Base-by-base conservation (phyloP, 2,797 vertebrate species). In the Malacoctenus gilli region DNA sequence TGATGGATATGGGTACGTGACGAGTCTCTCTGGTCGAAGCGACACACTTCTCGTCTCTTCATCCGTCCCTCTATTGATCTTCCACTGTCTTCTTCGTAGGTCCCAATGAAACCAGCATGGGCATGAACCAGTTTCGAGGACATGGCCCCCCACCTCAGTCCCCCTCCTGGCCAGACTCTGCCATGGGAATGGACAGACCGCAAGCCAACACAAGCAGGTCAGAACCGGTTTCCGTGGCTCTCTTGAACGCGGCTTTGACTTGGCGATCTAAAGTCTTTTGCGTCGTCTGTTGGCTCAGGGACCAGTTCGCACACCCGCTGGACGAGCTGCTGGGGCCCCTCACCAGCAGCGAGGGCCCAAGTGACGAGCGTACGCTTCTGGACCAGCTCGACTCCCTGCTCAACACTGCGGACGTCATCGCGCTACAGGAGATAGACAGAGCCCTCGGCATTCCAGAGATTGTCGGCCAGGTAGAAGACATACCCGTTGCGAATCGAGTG, bases 401-500 rank as follows among this genome's bases (percentile, higher is more conserved):
- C 65, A 99, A 95, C 72, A 98, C 95, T 5, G 92, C 97, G 0
- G 97, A 99, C 64, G 94, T 93, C 68, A 95, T 94, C 1, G 88
- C 95, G 23, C 88, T 99, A 65, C 96, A 97, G 78, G 96, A 98
- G 81, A 98, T 99, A 14, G 97, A 99, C 80, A 91, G 95, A 77
- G 97, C 97, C 3, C 80, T 99, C 31, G 97, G 97, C 69, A 99
- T 99, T 85, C 95, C 96, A 44, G 96, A 98, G 65, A 95, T 99
- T 20, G 95, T 98, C n/a, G 95, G 93, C 84, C 96, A 98, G 92
- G 95, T 96, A 83, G 25, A 28, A 1, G 5, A 28, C 25, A 28
- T 28, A 5, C n/a, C n/a, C n/a, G n/a, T n/a, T n/a, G n/a, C n/a
- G n/a, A n/a, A n/a, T n/a, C n/a, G n/a, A n/a, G n/a, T n/a, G n/a